Evolutionary conservation across 1,140 invertebrate species (phyloP).

Genomic region (Charaxes varanes): DNA sequence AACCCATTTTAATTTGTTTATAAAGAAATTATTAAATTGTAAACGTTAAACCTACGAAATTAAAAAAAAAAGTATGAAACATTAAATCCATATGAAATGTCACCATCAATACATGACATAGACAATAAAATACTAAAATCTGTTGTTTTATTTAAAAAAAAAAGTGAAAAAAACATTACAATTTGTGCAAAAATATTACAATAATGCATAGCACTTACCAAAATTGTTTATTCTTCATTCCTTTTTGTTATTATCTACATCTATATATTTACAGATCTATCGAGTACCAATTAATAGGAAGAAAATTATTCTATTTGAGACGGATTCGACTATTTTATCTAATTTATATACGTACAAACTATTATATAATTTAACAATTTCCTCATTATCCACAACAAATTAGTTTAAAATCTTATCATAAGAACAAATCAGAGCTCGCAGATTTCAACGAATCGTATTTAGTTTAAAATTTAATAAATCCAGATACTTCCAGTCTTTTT

Average conservation of each 20-base stretch:
- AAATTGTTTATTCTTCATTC: constrained; percentile 9
- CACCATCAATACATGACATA: no score
- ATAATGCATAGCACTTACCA: constrained; percentile 29
- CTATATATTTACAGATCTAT: constrained; percentile 12
- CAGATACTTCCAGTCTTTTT: constrained; percentile 45
- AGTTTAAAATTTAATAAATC: constrained; percentile 21
- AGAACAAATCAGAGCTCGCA: constrained; percentile 15
- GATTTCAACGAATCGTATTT: constrained; percentile 11
- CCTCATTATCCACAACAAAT: constrained; percentile 23
- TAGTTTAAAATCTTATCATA: constrained; percentile 21
- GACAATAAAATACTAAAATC: no score
- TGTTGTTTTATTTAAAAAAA: no score
- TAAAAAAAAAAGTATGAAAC: no score
- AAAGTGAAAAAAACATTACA: no score
- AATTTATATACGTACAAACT: constrained; percentile 20
- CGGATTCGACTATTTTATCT: constrained; percentile 43
- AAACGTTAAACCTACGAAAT: no score
- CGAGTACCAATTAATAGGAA: constrained; percentile 22
- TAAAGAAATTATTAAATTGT: no score
- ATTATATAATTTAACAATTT: constrained; percentile 19
- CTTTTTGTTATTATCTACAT: constrained; percentile 2
- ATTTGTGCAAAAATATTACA: no score
- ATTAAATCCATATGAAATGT: no score
- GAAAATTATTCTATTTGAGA: constrained; percentile 43
- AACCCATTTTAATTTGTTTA: no score